Evolutionary conservation across 2,888 invertebrate species (phyloP).

Genomic region (Pyrrhia umbra): DNA sequence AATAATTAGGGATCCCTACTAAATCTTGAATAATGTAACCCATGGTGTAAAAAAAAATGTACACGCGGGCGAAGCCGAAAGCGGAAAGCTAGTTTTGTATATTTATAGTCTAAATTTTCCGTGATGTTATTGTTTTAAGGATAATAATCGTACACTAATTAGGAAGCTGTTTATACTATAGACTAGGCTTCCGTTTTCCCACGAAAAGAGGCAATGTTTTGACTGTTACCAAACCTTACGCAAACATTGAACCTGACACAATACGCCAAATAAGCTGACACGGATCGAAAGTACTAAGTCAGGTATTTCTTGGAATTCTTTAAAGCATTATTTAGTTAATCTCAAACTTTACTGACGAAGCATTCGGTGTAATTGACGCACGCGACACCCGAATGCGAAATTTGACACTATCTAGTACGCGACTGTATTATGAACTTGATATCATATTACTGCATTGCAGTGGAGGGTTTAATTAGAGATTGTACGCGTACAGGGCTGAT

Average conservation of each 20-base stretch:
- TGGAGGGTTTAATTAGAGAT: slow-evolving; percentile 7
- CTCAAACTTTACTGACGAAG: slow-evolving; percentile 22
- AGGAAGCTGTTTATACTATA: neutral
- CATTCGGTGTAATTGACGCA: slow-evolving; percentile 27
- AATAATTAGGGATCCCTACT: too few relatives aligned
- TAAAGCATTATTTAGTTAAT: slow-evolving; percentile 17
- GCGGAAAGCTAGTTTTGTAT: neutral
- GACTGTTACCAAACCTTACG: slow-evolving; percentile 2
- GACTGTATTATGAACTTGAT: slow-evolving; percentile 33
- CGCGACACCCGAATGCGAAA: slow-evolving; percentile 43
- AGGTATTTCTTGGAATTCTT: slow-evolving; percentile 30
- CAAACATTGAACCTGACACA: slow-evolving; percentile 21
- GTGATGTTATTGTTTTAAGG: neutral
- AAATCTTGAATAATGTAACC: too few relatives aligned
- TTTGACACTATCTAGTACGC: slow-evolving; percentile 43
- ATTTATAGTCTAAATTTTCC: neutral
- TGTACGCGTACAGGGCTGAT: slow-evolving; percentile 17
- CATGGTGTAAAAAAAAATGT: too few relatives aligned
- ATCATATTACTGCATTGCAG: slow-evolving; percentile 41
- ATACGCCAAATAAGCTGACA: slow-evolving; percentile 15
- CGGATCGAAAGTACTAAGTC: slow-evolving; percentile 15
- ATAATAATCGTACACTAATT: neutral
- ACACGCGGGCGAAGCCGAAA: too few relatives aligned
- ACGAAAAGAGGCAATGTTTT: neutral
- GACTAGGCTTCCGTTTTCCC: slow-evolving; percentile 20